A percentile compares a stretch with the other conserved stretches of the same genome.
Conservation (phyloP, 2,888 invertebrate genomes). For the Cryptus viduatorius region DNA sequence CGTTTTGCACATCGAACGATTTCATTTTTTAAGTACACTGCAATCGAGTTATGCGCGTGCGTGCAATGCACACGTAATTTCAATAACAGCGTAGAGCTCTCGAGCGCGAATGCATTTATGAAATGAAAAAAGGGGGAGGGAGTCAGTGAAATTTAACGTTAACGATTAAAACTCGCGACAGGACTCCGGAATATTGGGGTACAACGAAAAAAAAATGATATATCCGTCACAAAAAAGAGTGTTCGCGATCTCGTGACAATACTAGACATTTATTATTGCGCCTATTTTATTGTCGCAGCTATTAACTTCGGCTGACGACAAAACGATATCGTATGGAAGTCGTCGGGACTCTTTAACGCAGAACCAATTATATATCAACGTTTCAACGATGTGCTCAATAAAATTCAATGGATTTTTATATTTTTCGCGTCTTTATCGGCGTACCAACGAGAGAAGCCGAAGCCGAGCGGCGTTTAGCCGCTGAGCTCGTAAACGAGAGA, state of each 20-base stretch:
- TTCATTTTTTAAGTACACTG: background rate
- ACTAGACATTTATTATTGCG: background rate
- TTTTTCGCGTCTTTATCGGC: conserved; percentile 5
- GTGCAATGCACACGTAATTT: background rate
- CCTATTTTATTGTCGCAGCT: background rate
- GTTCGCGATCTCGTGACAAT: background rate
- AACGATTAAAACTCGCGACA: background rate
- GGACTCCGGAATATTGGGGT: background rate
- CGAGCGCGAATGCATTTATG: background rate
- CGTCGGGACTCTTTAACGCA: background rate
- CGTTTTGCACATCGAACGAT: background rate
- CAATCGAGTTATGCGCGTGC: background rate
- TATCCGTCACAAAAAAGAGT: background rate
- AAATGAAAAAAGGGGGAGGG: background rate
- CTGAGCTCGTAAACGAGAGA: conserved; percentile 41
- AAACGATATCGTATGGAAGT: background rate
- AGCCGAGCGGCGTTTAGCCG: conserved; percentile 13
- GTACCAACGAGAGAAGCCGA: background rate
- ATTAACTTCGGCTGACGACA: background rate
- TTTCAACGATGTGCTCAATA: conserved; percentile 4
- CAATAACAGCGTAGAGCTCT: background rate
- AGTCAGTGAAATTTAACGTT: conserved; percentile 10
- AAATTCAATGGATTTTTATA: conserved; percentile 55
- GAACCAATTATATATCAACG: conserved; percentile 24
- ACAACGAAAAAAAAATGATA: background rate